Percentiles rank a stretch among this genome's conserved stretches.
Evolutionary conservation across 2,113 vertebrate species (phyloP).

Genomic region (Brachirus orientalis): DNA sequence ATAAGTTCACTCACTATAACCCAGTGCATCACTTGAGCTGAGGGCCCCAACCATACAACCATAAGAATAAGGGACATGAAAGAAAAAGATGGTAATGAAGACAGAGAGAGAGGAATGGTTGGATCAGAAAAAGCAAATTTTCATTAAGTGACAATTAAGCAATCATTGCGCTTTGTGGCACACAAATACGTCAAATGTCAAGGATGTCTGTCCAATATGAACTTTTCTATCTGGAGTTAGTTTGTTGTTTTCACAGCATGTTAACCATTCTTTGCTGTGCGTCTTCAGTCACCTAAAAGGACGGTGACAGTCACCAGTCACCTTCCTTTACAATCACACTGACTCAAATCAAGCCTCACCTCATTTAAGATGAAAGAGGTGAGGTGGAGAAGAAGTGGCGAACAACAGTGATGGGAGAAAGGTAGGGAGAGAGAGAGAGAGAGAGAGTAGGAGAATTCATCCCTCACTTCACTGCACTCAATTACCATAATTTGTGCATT

Average conservation of each 20-base stretch:
- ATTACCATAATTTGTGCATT: conserved; percentile 75
- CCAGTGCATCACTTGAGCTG: conserved; percentile 35
- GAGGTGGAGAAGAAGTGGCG: conserved; percentile 29
- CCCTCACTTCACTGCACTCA: conserved; percentile 54
- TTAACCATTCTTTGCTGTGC: conserved; percentile 43
- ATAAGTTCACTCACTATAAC: conserved; percentile 53
- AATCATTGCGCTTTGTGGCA: conserved; percentile 51
- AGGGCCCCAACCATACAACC: conserved; percentile 35
- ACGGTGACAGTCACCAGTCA: conserved; percentile 42
- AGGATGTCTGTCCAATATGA: conserved; percentile 48
- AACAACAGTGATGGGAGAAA: conserved; percentile 2
- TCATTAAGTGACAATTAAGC: too few species aligned
- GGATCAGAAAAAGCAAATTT: conserved; percentile 11
- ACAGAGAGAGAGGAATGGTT: background rate
- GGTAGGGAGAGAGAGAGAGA: conserved; percentile 9
- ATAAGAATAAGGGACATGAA: too few species aligned
- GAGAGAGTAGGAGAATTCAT: conserved; percentile 42
- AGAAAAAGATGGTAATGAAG: conserved; percentile 7
- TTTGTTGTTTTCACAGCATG: conserved; percentile 55
- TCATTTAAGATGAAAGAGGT: conserved; percentile 55
- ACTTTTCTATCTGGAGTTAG: conserved; percentile 37
- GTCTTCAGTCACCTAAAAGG: too few species aligned
- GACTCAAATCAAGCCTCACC: conserved; percentile 49
- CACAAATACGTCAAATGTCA: conserved; percentile 61
- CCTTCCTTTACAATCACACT: conserved; percentile 21